Conservation (phyloP, 2,113 vertebrate species). For the Pseudopipra pipra region DNA sequence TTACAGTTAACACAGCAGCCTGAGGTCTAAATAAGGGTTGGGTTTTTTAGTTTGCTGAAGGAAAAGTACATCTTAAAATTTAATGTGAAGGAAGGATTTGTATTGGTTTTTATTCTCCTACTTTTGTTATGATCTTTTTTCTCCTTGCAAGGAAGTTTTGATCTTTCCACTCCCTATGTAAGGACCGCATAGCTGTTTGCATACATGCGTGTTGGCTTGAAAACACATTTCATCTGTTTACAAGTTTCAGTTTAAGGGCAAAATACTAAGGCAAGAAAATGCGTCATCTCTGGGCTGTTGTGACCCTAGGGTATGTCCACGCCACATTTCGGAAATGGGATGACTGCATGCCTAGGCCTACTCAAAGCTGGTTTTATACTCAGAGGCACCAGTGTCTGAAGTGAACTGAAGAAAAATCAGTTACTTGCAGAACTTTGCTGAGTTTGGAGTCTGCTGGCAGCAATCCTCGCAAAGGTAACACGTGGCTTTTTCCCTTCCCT, state of each 20-base stretch:
- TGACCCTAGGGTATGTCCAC: neutral
- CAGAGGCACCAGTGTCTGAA: neutral
- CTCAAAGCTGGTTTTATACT: neutral
- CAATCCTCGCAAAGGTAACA: neutral
- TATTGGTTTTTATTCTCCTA: neutral
- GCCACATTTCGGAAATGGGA: neutral
- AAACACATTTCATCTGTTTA: slow-evolving; percentile 18
- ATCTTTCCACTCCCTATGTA: neutral
- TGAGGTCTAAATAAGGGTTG: neutral
- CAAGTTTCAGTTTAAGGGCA: slow-evolving; percentile 50
- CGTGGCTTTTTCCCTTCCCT: neutral
- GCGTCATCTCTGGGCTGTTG: slow-evolving; percentile 39
- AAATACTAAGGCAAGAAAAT: slow-evolving; percentile 53
- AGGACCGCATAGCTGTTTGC: neutral
- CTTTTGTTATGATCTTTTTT: neutral
- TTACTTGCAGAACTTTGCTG: neutral
- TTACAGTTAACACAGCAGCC: neutral
- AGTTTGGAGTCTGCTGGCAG: neutral
- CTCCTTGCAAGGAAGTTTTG: neutral
- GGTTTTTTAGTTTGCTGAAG: neutral
- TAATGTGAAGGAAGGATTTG: neutral
- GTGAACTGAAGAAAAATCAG: neutral
- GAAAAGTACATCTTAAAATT: neutral
- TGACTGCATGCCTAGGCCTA: neutral
- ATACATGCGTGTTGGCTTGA: neutral